These are phyloP conservation scores for Bradypodion pumilum DNA, from an alignment of 2,797 vertebrate genomes.

Conservation along the genomic window DNA sequence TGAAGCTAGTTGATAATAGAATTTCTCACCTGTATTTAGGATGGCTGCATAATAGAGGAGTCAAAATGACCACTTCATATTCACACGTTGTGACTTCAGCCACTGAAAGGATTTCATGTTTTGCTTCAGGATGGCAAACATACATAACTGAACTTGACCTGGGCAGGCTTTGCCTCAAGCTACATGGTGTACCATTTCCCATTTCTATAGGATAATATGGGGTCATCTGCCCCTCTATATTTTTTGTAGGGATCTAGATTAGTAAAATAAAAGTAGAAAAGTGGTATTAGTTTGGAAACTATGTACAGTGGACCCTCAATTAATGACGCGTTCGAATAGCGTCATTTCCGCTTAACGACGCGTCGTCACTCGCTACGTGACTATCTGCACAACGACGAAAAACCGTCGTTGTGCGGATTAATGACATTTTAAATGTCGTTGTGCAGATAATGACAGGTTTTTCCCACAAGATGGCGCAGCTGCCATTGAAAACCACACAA, in stretches of 20 bases:
- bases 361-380: no score
- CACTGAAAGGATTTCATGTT: constrained; percentile 96
- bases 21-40: constrained; percentile 91
- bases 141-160: constrained; percentile 90
- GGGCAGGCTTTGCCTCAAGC: constrained; percentile 87
- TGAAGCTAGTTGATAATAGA: neutral
- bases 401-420: no score
- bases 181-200: constrained; percentile 94
- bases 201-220: constrained; percentile 91
- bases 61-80: constrained; percentile 97
- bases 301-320: no score
- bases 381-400: no score
- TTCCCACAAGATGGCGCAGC: no score
- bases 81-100: constrained; percentile 97
- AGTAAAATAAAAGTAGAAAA: constrained; percentile 14
- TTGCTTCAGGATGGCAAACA: constrained; percentile 96
- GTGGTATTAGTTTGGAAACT: neutral
- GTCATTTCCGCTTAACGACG: no score
- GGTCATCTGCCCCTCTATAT: constrained; percentile 97
- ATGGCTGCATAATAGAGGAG: constrained; percentile 92
- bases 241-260: constrained; percentile 90
- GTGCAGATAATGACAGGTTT: no score
- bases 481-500: no score
- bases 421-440: no score
- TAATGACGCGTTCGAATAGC: no score